A percentile compares a stretch with the other conserved stretches of the same genome.
phyloP scores from a whole-genome alignment of 1,140 invertebrate genomes.

The Nixonia krombeini region DNA sequence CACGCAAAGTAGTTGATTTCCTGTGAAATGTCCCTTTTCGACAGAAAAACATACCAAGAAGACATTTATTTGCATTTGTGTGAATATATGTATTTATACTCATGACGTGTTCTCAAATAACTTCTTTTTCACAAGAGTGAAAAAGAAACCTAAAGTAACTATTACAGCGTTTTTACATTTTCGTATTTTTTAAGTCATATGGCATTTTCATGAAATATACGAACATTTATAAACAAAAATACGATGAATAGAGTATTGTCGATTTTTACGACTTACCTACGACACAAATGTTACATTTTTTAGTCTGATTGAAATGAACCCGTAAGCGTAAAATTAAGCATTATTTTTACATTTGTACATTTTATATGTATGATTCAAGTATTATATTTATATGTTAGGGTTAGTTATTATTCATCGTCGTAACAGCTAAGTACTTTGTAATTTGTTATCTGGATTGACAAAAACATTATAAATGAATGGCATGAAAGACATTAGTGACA shows the following conservation, averaged over 20 bases:
- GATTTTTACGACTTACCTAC: constrained; percentile 17
- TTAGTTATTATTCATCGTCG: constrained; percentile 24
- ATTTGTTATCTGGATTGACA: constrained; percentile 25
- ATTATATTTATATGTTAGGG: constrained; percentile 40
- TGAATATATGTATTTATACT: constrained; percentile 3
- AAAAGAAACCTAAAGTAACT: constrained; percentile 2
- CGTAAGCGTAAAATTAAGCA: constrained; percentile 35
- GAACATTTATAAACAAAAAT: background rate
- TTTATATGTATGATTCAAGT: constrained; percentile 38
- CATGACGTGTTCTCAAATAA: background rate
- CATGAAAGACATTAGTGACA: background rate
- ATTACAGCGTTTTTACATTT: constrained; percentile 35
- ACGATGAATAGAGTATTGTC: background rate
- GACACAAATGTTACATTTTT: constrained; percentile 1
- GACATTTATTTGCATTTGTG: constrained; percentile 1
- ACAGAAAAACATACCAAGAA: constrained; percentile 14
- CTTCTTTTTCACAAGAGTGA: constrained; percentile 7
- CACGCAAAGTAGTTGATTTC: too few relatives aligned
- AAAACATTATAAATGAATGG: background rate
- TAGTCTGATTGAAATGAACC: constrained; percentile 7
- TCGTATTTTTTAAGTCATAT: constrained; percentile 38
- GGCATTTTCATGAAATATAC: constrained; percentile 7
- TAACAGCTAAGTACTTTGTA: constrained; percentile 35
- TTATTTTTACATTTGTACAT: constrained; percentile 46
- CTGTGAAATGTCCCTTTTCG: too few relatives aligned